Evolutionary conservation across 1,140 invertebrate genomes (phyloP).

Genomic region (Anastrepha ludens): DNA sequence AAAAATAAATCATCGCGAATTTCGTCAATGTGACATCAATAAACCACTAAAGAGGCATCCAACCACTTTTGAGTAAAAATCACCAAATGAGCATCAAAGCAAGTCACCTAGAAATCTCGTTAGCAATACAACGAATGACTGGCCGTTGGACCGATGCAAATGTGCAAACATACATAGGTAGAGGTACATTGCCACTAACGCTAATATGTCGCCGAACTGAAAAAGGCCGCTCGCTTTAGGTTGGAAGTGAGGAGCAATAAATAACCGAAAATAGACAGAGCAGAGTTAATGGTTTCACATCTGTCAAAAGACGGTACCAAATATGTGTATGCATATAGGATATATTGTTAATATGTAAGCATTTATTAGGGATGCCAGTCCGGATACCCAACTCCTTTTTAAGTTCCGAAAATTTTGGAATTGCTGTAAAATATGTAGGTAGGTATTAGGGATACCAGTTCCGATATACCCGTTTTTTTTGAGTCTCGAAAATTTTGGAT

Average conservation of each 20-base stretch:
- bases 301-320: constrained; percentile 24
- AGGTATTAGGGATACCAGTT: too few relatives aligned
- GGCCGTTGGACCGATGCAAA: background rate
- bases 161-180: background rate
- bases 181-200: background rate
- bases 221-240: constrained; percentile 7
- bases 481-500: too few relatives aligned
- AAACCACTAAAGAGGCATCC: background rate
- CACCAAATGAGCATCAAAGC: background rate
- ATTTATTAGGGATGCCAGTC: too few relatives aligned
- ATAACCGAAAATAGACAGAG: constrained; percentile 35
- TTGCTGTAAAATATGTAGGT: too few relatives aligned
- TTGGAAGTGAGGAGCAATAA: constrained; percentile 8
- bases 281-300: constrained; percentile 42
- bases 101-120: constrained; percentile 34
- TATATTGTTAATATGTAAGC: too few relatives aligned
- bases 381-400: too few relatives aligned
- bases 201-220: constrained; percentile 20
- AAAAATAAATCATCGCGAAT: constrained; percentile 24
- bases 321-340: background rate
- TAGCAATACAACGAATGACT: constrained; percentile 36
- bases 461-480: too few relatives aligned
- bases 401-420: too few relatives aligned
- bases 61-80: background rate
- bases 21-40: constrained; percentile 35